Conservation (phyloP, 2,797 vertebrate genomes). For the Danio kyathit region DNA sequence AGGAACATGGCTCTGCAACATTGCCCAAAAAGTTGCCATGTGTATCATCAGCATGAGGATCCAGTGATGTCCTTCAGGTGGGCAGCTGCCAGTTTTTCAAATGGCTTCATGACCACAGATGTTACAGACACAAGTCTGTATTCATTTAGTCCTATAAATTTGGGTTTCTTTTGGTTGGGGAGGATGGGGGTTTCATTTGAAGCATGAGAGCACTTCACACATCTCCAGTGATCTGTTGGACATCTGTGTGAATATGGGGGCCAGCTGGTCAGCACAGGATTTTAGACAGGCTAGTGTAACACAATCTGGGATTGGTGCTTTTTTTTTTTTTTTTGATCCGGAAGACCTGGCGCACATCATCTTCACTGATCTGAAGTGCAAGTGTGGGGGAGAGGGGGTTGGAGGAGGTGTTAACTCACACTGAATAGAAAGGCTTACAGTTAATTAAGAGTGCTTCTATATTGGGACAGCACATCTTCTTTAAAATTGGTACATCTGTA, state of each 20-base stretch:
- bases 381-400: background rate
- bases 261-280: background rate
- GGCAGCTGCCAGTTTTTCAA: background rate
- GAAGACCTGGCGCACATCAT: background rate
- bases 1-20: too few relatives aligned
- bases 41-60: background rate
- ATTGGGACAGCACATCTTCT: too few relatives aligned
- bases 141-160: background rate
- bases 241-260: background rate
- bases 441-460: too few relatives aligned
- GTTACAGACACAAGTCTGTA: background rate
- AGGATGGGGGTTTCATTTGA: background rate
- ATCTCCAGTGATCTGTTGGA: background rate
- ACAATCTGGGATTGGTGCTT: background rate
- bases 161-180: too few relatives aligned
- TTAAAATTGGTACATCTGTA: too few relatives aligned
- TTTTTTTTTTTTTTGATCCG: background rate
- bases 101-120: background rate
- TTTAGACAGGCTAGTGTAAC: background rate
- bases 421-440: too few relatives aligned
- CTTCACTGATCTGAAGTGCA: background rate
- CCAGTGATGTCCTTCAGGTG: background rate
- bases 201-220: background rate
- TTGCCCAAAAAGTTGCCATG: too few relatives aligned
- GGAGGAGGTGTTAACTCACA: background rate